Conservation (phyloP, 2,113 vertebrate genomes). For the Dicerorhinus sumatrensis region DNA sequence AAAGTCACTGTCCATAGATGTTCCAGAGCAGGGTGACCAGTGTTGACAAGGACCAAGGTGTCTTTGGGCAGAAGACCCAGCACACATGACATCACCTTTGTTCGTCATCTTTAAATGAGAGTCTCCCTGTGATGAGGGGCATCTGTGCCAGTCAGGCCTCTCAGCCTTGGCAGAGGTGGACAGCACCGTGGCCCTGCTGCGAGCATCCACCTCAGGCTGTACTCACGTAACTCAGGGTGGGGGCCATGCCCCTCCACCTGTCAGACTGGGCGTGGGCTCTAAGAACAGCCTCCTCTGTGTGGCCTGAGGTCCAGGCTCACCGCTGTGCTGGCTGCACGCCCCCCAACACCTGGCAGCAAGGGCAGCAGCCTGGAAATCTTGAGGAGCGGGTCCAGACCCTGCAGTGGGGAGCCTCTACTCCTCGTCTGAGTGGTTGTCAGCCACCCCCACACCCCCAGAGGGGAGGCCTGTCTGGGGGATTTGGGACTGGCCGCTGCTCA, state of each 20-base stretch:
- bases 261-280: not conserved
- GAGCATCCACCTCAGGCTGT: too few species aligned
- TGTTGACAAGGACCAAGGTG: not conserved
- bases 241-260: too few species aligned
- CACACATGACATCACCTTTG: too few species aligned
- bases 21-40: not conserved
- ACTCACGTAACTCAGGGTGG: too few species aligned
- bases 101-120: too few species aligned
- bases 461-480: not conserved
- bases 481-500: not conserved
- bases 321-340: fast-evolving
- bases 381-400: fast-evolving
- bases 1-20: too few species aligned
- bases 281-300: not conserved
- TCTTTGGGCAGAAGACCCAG: not conserved
- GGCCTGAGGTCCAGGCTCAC: not conserved
- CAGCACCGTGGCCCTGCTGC: too few species aligned
- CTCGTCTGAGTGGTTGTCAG: too few species aligned
- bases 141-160: not conserved
- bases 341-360: fast-evolving
- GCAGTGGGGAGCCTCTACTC: too few species aligned
- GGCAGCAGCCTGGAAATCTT: not conserved
- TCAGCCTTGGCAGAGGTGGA: too few species aligned
- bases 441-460: too few species aligned
- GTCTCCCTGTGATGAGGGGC: not conserved